Base-by-base conservation (phyloP, 2,888 invertebrate species). In the Clostera curtula region DNA sequence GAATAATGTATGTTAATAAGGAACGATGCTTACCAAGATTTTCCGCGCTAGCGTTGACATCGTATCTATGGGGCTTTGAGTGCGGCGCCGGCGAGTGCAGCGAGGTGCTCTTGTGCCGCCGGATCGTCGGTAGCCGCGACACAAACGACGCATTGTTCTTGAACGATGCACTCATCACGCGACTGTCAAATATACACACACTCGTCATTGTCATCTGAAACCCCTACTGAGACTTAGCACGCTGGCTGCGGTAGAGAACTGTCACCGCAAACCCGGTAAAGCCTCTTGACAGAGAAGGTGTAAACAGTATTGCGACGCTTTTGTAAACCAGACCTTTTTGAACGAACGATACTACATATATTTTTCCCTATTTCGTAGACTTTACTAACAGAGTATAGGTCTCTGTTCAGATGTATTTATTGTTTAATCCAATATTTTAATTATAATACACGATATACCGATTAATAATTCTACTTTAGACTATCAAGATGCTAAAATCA, bases 61-160 rank as follows among this genome's bases (percentile, higher is more conserved):
- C 91, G 56, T 88, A 86, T 64, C 90, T 88, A 65, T 88, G 88
- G 36, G 87, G 87, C 51, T 87, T 85, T 56, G 82, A 79, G 74
- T 87, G 88, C 49, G 88, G 85, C 46, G 89, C 90, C 20, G 92
- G 91, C 35, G 91, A 89, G 70, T 93, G 92, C 58, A 92, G 86
- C 37, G 91, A 89, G 49, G 90, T 89, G 66, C 90, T 91, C 72
- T 92, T 92, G 84, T 92, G 90, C 19, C 93, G 88, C 36, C 93
- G 88, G 72, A 94, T 93, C 41, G 93, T 94, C 54, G 95, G 95
- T 75, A 95, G 87, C 51, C 95, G 89, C 61, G 95, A 93, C 70
- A 95, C 95, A 85, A 96, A 96, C 31, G 95, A 95, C 51, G 95
- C 92, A 83, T 95, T 95, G 87, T 94, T 93, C 87, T 95, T 95